phyloP scores from a whole-genome alignment of 2,888 invertebrate genomes.

The Sceliomorpha sp. region DNA sequence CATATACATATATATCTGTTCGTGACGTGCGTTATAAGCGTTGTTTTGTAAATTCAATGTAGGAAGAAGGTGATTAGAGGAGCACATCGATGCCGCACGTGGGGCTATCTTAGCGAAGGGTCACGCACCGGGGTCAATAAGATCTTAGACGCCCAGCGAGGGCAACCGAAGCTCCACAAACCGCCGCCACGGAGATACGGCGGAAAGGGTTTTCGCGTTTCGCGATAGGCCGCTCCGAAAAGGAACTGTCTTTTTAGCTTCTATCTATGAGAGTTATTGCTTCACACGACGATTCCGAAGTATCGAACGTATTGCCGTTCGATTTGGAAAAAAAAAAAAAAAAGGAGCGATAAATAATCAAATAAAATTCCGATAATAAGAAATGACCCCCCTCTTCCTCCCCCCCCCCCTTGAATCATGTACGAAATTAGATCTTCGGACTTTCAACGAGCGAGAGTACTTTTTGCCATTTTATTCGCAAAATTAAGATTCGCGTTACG shows the following conservation, averaged over 20 bases:
- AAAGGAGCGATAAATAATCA: constrained; percentile 39
- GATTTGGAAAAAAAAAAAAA: constrained; percentile 26
- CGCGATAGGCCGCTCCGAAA: constrained; percentile 70
- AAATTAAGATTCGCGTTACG: background rate
- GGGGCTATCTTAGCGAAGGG: constrained; percentile 43
- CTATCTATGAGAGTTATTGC: constrained; percentile 57
- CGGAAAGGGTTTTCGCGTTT: constrained; percentile 79
- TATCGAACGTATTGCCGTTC: constrained; percentile 22
- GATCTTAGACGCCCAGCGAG: constrained; percentile 48
- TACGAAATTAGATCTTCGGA: too few relatives aligned
- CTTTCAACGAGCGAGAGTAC: too few relatives aligned
- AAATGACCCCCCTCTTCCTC: background rate
- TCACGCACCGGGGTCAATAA: constrained; percentile 52
- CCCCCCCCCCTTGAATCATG: too few relatives aligned
- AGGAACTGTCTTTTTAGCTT: constrained; percentile 50
- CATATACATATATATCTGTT: constrained; percentile 20
- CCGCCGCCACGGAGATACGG: constrained; percentile 68
- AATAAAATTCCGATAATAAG: constrained; percentile 37
- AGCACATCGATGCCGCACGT: constrained; percentile 39
- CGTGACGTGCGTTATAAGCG: constrained; percentile 28
- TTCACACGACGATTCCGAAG: constrained; percentile 27
- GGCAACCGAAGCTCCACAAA: constrained; percentile 53
- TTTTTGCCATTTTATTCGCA: background rate
- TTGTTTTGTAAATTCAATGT: constrained; percentile 41
- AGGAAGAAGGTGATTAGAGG: constrained; percentile 51